Conservation (phyloP, 2,888 invertebrate species). For the Drosophila colorata region DNA sequence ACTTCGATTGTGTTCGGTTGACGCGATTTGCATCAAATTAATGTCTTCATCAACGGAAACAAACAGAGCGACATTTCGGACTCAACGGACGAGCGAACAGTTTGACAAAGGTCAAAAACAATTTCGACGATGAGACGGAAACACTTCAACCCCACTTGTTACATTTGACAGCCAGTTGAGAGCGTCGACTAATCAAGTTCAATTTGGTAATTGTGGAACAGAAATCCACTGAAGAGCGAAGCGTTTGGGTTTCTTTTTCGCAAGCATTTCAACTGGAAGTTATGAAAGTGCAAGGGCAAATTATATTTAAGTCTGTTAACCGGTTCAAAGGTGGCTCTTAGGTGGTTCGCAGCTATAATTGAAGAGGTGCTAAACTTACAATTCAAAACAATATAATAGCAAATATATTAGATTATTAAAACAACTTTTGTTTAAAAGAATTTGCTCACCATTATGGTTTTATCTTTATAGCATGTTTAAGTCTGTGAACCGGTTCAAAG, state of each 20-base stretch:
- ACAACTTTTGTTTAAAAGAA: too few species aligned
- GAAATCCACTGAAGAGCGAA: background rate
- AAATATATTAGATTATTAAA: too few species aligned
- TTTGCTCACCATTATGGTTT: too few species aligned
- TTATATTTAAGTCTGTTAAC: background rate
- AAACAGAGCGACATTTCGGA: constrained; percentile 38
- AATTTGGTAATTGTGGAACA: constrained; percentile 5
- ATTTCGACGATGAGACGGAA: background rate
- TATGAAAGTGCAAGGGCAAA: too few species aligned
- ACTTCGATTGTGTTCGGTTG: constrained; percentile 81
- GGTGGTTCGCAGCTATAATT: background rate
- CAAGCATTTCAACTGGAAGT: background rate
- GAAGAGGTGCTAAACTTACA: too few species aligned
- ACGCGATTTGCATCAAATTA: constrained; percentile 81
- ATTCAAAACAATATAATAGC: too few species aligned
- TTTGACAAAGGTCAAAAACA: constrained; percentile 16
- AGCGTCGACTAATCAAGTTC: constrained; percentile 25
- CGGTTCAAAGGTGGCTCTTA: background rate
- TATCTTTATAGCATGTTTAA: too few species aligned
- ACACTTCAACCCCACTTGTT: constrained; percentile 22
- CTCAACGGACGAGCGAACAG: constrained; percentile 2
- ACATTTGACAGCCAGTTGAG: constrained; percentile 1
- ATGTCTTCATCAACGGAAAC: constrained; percentile 72
- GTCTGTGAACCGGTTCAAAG: too few species aligned
- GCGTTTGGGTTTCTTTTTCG: background rate